Conservation (phyloP, 2,888 invertebrate species). For the Sarcophaga rosellei region DNA sequence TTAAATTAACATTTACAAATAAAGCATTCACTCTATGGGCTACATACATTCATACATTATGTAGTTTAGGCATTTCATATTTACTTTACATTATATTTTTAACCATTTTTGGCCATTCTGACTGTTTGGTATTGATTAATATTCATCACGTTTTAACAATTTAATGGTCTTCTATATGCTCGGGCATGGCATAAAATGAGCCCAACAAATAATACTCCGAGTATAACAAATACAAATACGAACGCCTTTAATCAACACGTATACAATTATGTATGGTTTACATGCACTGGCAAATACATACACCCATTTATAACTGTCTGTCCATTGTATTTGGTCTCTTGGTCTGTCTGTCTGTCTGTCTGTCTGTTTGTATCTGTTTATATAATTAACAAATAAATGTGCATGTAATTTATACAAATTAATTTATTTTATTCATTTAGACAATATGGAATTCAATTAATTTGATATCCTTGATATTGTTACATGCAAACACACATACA, state of each 20-base stretch:
- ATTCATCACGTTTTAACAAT: conserved; percentile 48
- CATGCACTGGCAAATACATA: background rate
- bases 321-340: no score
- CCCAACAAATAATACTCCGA: background rate
- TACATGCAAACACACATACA: background rate
- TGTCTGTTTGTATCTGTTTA: background rate
- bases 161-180: conserved; percentile 16
- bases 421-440: conserved; percentile 31
- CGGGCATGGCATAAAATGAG: conserved; percentile 7
- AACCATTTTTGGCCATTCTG: background rate
- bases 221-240: background rate
- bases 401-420: conserved; percentile 34
- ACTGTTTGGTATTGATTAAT: conserved; percentile 35
- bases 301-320: background rate
- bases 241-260: background rate
- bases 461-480: background rate
- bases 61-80: conserved; percentile 1
- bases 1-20: conserved; percentile 38
- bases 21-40: background rate
- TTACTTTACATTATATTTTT: background rate
- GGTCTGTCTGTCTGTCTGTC: no score
- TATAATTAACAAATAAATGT: conserved; percentile 32
- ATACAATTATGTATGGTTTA: background rate
- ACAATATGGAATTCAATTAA: conserved; percentile 2
- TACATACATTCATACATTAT: conserved; percentile 9